These are phyloP conservation scores for Cepaea hortensis DNA, from an alignment of 2,888 invertebrate genomes.

Conservation along the genomic window DNA sequence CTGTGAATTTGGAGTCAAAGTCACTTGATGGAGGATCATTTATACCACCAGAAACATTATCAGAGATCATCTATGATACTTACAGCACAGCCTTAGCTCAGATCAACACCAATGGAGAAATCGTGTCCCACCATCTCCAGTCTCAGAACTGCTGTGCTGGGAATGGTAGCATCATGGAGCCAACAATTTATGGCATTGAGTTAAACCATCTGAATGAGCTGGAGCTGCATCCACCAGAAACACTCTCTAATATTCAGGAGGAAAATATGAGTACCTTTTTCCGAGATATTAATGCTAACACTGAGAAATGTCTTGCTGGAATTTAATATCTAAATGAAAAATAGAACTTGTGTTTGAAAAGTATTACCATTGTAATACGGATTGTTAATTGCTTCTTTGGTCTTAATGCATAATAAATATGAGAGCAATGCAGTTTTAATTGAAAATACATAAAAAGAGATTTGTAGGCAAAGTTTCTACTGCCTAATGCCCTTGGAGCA, in stretches of 20 bases:
- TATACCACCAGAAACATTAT: slow-evolving; percentile 1
- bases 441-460: too few relatives aligned
- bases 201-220: neutral
- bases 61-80: neutral
- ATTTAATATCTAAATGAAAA: too few relatives aligned
- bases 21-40: neutral
- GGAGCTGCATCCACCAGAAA: neutral
- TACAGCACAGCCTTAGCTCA: neutral
- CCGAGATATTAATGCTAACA: neutral
- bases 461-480: too few relatives aligned
- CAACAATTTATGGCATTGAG: neutral
- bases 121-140: neutral
- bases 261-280: neutral
- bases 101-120: neutral
- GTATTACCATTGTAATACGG: too few relatives aligned
- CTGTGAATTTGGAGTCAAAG: neutral
- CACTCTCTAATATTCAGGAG: neutral
- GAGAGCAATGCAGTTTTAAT: too few relatives aligned
- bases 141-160: neutral
- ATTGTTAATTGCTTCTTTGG: too few relatives aligned
- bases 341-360: too few relatives aligned
- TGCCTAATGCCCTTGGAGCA: too few relatives aligned
- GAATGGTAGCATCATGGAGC: neutral
- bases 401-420: too few relatives aligned
- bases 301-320: neutral